Base-by-base conservation (phyloP, 2,888 invertebrate species). In the Drosophila anomalata region DNA sequence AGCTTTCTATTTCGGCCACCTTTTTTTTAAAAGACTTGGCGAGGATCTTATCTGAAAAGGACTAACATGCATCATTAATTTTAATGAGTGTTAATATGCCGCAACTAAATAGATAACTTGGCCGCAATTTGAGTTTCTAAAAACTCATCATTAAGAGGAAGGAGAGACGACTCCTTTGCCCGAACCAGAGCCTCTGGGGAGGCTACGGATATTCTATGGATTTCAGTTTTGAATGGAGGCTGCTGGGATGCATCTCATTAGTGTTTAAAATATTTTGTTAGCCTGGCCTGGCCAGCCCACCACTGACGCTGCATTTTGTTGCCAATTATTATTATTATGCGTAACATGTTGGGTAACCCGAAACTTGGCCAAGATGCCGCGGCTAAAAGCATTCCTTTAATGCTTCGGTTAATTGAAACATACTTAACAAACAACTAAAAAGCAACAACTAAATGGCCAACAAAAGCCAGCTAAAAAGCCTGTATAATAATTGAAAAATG, bases 331-430 rank as follows among this genome's bases (percentile, higher is more conserved):
- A 76, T 84, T 85, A 84, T 85, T 79, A 84, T 87, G 83, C 83
- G 87, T 87, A 81, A 67, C 85, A 83, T 75, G 87, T 77, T 81
- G 69, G 61, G 76, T 76, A 80, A 83, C 53, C 74, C 69, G 57
- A 78, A 68, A 76, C 79, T 70, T 73, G 51, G 46, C 46, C 24
- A 29, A 26, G 31, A 36, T 52, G 39, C 41, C 41, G 22, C 63
- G 54, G 41, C 80, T 87, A 84, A 82, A 82, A 84, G 82, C 85
- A 81, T 87, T 85, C 85, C 87, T 87, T 82, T 82, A 82, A 85
- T 81, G 82, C 79, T 77, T 36, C 69, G 76, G 73, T 78, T 85
- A 84, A 84, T 84, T 87, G 82, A 84, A 87, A 76, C 82, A 75
- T 68, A 57, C 63, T 22, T 71, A 55, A 39, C 65, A 12, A 55